phyloP scores from a whole-genome alignment of 1,140 invertebrate species.

The Papilio dardanus region DNA sequence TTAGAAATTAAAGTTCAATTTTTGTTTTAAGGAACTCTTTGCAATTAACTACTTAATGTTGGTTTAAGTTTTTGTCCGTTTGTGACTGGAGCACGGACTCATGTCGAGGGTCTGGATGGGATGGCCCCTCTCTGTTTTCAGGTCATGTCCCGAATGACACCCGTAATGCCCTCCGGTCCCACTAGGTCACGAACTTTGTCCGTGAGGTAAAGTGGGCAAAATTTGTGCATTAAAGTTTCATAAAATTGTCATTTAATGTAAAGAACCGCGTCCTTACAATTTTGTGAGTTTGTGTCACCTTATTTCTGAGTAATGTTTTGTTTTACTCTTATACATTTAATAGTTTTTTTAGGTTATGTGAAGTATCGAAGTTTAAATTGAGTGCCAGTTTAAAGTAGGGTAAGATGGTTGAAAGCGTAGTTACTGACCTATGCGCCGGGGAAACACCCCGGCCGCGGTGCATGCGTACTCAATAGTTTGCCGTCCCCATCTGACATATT shows the following conservation, averaged over 20 bases:
- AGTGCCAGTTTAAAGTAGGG: slow-evolving; percentile 14
- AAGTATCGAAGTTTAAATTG: neutral
- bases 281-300: neutral
- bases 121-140: slow-evolving; percentile 18
- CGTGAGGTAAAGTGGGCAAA: neutral
- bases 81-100: slow-evolving; percentile 23
- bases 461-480: slow-evolving; percentile 61
- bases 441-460: slow-evolving; percentile 52
- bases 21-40: neutral
- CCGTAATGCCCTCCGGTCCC: neutral
- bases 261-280: neutral
- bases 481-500: slow-evolving; percentile 52
- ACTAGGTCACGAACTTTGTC: slow-evolving; percentile 26
- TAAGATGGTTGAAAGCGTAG: slow-evolving; percentile 37
- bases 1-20: neutral
- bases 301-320: neutral
- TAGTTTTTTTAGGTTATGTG: neutral
- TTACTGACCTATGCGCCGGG: slow-evolving; percentile 68
- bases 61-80: neutral
- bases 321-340: neutral
- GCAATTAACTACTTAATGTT: slow-evolving; percentile 11
- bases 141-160: slow-evolving; percentile 34
- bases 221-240: neutral
- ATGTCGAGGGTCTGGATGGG: slow-evolving; percentile 26
- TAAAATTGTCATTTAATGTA: neutral